Evolutionary conservation across 2,888 invertebrate genomes (phyloP), one percentile per base, ranked within the genome.

Genomic region (Zygaena filipendulae): DNA sequence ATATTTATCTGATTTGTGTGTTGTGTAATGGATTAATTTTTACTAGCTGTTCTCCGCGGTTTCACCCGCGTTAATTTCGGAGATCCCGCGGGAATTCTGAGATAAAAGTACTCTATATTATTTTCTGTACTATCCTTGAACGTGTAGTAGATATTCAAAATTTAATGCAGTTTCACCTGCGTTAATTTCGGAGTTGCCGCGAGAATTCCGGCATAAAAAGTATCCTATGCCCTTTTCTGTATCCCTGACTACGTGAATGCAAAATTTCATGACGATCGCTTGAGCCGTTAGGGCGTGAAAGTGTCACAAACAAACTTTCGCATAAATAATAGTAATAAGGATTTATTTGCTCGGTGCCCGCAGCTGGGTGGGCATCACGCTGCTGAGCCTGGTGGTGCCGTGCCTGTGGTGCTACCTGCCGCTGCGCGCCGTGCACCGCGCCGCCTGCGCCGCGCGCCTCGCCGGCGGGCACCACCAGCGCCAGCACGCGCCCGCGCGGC

Each of bases 331-430:
- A 16, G 4, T 16, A 16, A 7, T 6, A 16, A 6, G 16, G 16
- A 16, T 16, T n/a, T n/a, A n/a, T n/a, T n/a, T n/a, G n/a, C n/a
- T n/a, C n/a, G n/a, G n/a, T n/a, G n/a, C n/a, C n/a, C n/a, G n/a
- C 63, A 82, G 86, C 25, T 96, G 96, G 95, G 63, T 91, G 41
- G 91, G 92, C 32, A 74, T 97, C 44, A 87, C 92, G 13, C 81
- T 96, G 36, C 84, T 97, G 29, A 92, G 92, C 34, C 70, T 95
- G 40, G 77, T 96, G 47, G 90, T 96, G 53, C 97, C 97, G 43
- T 97, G 97, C 71, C 82, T 97, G 50, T 97, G 96, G 85, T 91
- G 94, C 74, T 97, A 97, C 81, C 86, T 90, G 49, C 94, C 95
- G 34, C 82, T 96, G 39, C 87, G 88, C 49, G 87, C 91, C 47